Percentiles rank a stretch among this genome's conserved stretches.
phyloP scores from a whole-genome alignment of 2,888 invertebrate species.

The Psylliodes chrysocephalus region DNA sequence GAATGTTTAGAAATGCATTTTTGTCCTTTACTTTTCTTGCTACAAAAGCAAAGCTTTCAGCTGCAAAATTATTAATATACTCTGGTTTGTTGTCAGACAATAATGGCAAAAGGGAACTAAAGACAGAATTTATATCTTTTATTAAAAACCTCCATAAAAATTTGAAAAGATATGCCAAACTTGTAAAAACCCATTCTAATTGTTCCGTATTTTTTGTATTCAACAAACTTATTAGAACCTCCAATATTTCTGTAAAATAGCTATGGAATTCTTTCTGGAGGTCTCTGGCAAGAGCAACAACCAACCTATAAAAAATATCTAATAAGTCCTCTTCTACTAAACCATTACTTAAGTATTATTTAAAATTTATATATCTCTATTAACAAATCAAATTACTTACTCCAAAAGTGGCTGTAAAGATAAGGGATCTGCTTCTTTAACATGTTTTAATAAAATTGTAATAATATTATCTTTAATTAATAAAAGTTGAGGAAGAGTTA shows the following conservation, averaged over 20 bases:
- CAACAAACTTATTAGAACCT: slow-evolving; percentile 76
- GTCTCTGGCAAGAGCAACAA: slow-evolving; percentile 88
- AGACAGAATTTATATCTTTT: slow-evolving; percentile 79
- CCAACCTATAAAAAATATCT: slow-evolving; percentile 79
- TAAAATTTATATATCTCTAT: too few relatives aligned
- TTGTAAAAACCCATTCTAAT: slow-evolving; percentile 86
- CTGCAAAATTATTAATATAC: slow-evolving; percentile 92
- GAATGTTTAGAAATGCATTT: slow-evolving; percentile 75
- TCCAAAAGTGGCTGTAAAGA: slow-evolving; percentile 86
- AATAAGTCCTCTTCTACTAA: too few relatives aligned
- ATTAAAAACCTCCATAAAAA: slow-evolving; percentile 85
- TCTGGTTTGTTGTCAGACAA: slow-evolving; percentile 81
- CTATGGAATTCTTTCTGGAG: slow-evolving; percentile 88
- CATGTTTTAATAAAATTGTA: slow-evolving; percentile 76
- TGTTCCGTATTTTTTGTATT: slow-evolving; percentile 84
- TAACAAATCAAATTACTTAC: slow-evolving; percentile 69
- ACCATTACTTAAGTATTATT: too few relatives aligned
- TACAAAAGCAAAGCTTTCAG: slow-evolving; percentile 95
- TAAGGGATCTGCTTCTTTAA: slow-evolving; percentile 76
- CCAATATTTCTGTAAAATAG: slow-evolving; percentile 82
- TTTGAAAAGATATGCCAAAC: slow-evolving; percentile 91
- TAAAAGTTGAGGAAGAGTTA: slow-evolving; percentile 86
- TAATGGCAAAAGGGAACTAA: slow-evolving; percentile 78
- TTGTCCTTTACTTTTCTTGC: slow-evolving; percentile 88
- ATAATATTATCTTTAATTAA: slow-evolving; percentile 83